Evolutionary conservation across 2,113 vertebrate species (phyloP).

Genomic region (Kobus ellipsiprymnus): DNA sequence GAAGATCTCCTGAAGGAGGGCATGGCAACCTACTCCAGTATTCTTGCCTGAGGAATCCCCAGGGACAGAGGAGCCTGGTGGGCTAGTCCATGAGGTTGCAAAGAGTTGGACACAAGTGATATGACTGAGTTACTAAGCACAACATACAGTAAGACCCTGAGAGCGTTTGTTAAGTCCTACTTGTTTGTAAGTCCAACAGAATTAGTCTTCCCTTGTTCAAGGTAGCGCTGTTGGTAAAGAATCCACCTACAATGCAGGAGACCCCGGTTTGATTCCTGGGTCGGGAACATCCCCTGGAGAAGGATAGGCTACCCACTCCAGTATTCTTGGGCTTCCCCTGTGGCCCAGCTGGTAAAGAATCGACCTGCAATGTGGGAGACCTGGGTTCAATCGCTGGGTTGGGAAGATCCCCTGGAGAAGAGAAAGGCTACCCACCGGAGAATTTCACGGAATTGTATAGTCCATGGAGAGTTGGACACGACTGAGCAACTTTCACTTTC

Average conservation of each 20-base stretch:
- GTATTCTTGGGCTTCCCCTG: not conserved
- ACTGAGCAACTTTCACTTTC: not conserved
- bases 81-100: not conserved
- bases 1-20: not conserved
- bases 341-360: not conserved
- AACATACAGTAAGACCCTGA: not conserved
- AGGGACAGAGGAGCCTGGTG: not conserved
- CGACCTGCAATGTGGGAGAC: not conserved
- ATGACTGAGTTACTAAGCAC: not conserved
- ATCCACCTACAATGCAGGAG: not conserved
- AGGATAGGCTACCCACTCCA: not conserved
- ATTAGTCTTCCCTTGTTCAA: not conserved
- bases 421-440: not conserved
- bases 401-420: not conserved
- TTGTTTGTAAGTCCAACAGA: not conserved
- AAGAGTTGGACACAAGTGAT: not conserved
- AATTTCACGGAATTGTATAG: not conserved
- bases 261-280: fast-evolving
- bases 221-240: not conserved
- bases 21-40: not conserved
- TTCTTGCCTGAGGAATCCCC: not conserved
- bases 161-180: not conserved
- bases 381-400: not conserved
- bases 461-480: not conserved
- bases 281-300: not conserved